Evolutionary conservation across 2,797 vertebrate genomes (phyloP).

Genomic region (Peromyscus attwateri): DNA sequence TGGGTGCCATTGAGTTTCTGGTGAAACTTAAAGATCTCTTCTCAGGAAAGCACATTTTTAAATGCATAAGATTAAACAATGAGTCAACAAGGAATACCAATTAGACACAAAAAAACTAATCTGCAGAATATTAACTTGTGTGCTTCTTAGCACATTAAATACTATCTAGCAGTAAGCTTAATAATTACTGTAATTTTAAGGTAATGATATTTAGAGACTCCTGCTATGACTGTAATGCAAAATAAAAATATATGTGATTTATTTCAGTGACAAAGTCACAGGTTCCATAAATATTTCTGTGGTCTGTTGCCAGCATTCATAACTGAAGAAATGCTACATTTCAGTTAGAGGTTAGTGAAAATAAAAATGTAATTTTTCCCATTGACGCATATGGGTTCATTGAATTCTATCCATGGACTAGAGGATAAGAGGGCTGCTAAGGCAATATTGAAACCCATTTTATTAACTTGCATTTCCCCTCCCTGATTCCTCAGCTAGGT

Average conservation of each 20-base stretch:
- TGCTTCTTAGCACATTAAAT: slow-evolving; percentile 55
- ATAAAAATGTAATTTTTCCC: slow-evolving; percentile 5
- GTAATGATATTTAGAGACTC: slow-evolving; percentile 55
- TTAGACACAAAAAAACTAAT: slow-evolving; percentile 2
- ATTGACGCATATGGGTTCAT: background rate
- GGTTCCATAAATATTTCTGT: slow-evolving; percentile 71
- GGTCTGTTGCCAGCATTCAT: slow-evolving; percentile 49
- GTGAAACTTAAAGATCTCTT: background rate
- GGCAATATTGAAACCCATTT: slow-evolving; percentile 26
- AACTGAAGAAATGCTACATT: slow-evolving; percentile 70
- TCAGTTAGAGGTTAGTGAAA: slow-evolving; percentile 64
- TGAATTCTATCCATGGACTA: slow-evolving; percentile 15
- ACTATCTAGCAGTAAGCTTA: slow-evolving; percentile 37
- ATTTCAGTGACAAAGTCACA: slow-evolving; percentile 60
- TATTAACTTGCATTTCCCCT: background rate
- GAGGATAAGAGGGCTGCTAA: background rate
- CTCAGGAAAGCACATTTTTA: background rate
- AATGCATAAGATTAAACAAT: slow-evolving; percentile 56
- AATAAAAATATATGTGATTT: slow-evolving; percentile 68
- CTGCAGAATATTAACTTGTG: slow-evolving; percentile 29
- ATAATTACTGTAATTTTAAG: slow-evolving; percentile 66
- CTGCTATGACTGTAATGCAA: slow-evolving; percentile 37
- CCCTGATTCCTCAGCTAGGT: background rate
- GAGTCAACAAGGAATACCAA: slow-evolving; percentile 11
- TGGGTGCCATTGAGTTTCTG: background rate